Conservation (phyloP, 2,113 vertebrate species). For the Pelvicachromis taeniatus region DNA sequence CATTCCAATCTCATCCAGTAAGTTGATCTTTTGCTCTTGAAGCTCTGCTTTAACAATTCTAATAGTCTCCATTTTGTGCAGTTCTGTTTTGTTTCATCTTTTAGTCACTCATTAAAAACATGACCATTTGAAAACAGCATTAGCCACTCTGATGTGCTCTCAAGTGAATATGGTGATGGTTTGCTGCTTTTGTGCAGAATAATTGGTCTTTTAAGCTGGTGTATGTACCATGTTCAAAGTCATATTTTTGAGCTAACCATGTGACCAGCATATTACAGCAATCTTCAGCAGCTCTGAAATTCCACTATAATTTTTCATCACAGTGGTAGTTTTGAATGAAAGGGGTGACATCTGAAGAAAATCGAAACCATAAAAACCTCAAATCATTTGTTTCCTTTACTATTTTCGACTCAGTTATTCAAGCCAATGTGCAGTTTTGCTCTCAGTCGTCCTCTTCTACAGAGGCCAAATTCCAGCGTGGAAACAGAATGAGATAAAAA, state of each 20-base stretch:
- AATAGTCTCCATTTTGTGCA: background rate
- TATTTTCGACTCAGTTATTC: conserved; percentile 33
- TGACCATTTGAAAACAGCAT: background rate
- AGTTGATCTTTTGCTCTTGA: background rate
- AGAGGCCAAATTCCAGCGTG: background rate
- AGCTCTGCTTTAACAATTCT: background rate
- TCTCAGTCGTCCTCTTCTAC: background rate
- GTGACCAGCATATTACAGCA: background rate
- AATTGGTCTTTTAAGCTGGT: conserved; percentile 10
- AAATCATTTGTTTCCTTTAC: conserved; percentile 21
- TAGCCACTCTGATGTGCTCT: conserved; percentile 6
- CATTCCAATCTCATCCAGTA: background rate
- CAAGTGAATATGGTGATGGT: background rate
- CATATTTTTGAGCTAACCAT: background rate
- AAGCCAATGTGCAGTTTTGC: background rate
- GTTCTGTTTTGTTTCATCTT: conserved; percentile 14
- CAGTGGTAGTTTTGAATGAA: background rate
- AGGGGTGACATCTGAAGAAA: background rate
- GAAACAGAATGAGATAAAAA: background rate
- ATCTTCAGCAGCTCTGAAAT: background rate
- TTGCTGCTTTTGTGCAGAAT: conserved; percentile 9
- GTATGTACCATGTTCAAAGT: background rate
- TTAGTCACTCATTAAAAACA: conserved; percentile 35
- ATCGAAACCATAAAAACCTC: background rate
- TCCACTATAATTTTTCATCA: background rate